Evolutionary conservation across 2,797 vertebrate species (phyloP), one percentile per base, ranked within the genome.

Genomic region (Nyctalus aviator): DNA sequence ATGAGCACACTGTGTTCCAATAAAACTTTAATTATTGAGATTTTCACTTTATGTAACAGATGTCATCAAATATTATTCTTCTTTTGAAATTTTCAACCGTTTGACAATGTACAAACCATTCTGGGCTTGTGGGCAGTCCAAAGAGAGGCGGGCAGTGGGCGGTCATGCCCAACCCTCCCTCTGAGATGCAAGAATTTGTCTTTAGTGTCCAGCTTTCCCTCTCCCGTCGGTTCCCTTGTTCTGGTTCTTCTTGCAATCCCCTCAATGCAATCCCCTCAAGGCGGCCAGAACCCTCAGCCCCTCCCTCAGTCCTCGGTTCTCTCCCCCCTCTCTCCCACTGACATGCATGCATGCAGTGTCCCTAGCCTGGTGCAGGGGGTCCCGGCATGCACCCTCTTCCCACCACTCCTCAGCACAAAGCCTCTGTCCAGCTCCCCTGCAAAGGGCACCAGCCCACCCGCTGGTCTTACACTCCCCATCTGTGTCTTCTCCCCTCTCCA

Each of bases 21-120:
- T 71, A 92, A 92, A 96, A 84, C 86, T 88, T 96, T 69, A 88
- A 90, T 73, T 53, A 68, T 20, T 66, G 62, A 84, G 21, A 18
- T 64, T 87, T 53, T 10, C 68, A 44, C 53, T 64, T 95, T 30
- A 23, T 20, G 2, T 44, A 2, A 64, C 48, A 69, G 21, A 23
- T n/a, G 12, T 35, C 48, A 35, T 77, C 3, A 35, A 77, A 77
- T 53, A 23, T 23, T 71, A 44, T 44, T 44, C 44, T 44, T 44
- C 44, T 44, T 11, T 30, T 71, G 71, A 55, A 64, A 48, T 62
- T 75, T 46, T 27, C 25, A 84, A 1, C 21, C 53, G n/a, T 44
- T 71, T 66, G 41, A 69, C 73, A 78, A 25, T 20, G 37, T 17
- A 15, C 55, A 59, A 18, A 14, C 5, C 41, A n/a, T 78, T 15